A percentile compares a stretch with the other conserved stretches of the same genome.
Conservation (phyloP, 2,888 invertebrate species). For the Dicranocentrus wangi region DNA sequence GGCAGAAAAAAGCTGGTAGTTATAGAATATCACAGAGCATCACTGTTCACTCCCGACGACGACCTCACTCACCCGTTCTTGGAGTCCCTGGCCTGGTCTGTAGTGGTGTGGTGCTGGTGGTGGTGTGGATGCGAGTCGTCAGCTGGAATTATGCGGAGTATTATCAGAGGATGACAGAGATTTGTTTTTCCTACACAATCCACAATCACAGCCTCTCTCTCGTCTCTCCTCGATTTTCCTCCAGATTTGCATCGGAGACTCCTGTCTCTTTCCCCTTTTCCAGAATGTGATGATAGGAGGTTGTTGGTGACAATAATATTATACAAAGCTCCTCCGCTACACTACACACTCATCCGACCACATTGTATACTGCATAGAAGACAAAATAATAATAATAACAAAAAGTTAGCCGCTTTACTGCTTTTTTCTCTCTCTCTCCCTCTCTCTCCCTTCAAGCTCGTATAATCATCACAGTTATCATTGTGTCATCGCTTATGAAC, state of each 20-base stretch:
- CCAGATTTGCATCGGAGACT: not conserved
- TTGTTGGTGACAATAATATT: no score
- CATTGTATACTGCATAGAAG: no score
- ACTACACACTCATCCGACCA: no score
- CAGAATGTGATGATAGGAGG: not conserved
- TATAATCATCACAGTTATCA: not conserved
- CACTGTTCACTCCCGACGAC: no score
- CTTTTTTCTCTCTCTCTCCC: not conserved
- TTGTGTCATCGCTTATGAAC: no score
- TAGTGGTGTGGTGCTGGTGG: not conserved
- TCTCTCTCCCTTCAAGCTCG: not conserved
- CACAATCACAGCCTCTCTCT: not conserved
- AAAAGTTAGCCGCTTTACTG: not conserved
- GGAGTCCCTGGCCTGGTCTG: no score
- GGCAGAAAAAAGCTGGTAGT: no score
- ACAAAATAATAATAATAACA: no score
- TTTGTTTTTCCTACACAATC: not conserved
- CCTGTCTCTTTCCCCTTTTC: not conserved
- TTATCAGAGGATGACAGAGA: conserved; percentile 19
- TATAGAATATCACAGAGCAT: no score
- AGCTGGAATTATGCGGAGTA: conserved; percentile 19
- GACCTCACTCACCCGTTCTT: no score
- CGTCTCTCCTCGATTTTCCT: not conserved
- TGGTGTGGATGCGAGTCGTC: not conserved
- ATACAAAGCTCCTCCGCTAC: no score